Evolutionary conservation across 1,140 invertebrate species (phyloP), one percentile per base, ranked within the genome.

Genomic region (Nylanderia fulva): DNA sequence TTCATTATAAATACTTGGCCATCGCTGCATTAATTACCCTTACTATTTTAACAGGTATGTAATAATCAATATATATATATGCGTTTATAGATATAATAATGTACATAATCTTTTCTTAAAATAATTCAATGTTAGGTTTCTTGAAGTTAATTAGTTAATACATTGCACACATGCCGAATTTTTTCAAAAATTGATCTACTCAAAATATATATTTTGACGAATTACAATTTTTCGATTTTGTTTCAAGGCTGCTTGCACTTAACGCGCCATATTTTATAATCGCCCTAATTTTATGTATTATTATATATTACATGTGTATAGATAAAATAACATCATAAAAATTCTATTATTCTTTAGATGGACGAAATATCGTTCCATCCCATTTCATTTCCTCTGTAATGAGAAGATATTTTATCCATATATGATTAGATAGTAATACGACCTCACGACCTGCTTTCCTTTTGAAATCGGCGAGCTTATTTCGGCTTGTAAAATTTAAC

Each of bases 381-480:
- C 88, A 91, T 91, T n/a, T 91, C 90, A 88, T 91, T 92, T 85
- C 88, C 90, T 88, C 89, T 90, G 64, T 85, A 86, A 93, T 88
- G 89, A 91, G 88, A 90, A 90, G 86, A 86, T 61, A 90, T 87
- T 93, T 93, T 93, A 93, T 93, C 91, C 86, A 84, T n/a, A 66
- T 83, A 84, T 39, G 93, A 93, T 94, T 93, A 93, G 93, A 94
- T 94, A 94, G 58, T 79, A 85, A 80, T 68, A 80, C 85, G 91
- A 94, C 93, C 93, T 84, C 66, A 84, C 92, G 92, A 94, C 92
- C 90, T 90, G 90, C 75, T 90, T 92, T 93, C 90, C 92, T 91
- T 84, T 75, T 84, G 45, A 88, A 89, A 64, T 60, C 76, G 29
- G 68, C 66, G 66, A 90, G 75, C 87, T 89, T 84, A 64, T 91